Percentiles rank a stretch among this genome's conserved stretches.
Evolutionary conservation across 2,797 vertebrate genomes (phyloP).

Genomic region (Poeciliopsis presidionis): DNA sequence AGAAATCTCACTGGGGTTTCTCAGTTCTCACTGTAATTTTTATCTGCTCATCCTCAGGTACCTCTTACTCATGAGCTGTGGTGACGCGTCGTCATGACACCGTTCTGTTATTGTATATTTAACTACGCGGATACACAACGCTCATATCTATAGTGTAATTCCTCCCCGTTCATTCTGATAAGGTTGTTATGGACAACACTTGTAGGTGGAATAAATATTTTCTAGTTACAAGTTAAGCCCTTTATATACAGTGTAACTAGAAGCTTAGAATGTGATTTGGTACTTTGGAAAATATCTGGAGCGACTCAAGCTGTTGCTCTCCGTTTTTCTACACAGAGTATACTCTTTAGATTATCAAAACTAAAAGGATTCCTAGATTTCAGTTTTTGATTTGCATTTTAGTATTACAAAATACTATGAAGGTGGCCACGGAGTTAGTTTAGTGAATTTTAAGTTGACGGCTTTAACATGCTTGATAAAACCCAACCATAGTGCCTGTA

Average conservation of each 20-base stretch:
- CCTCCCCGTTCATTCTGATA: conserved; percentile 51
- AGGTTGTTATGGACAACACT: conserved; percentile 47
- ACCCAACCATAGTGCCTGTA: conserved; percentile 27
- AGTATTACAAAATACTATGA: conserved; percentile 48
- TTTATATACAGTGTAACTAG: conserved; percentile 58
- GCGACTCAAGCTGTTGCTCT: conserved; percentile 52
- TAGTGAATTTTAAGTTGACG: conserved; percentile 50
- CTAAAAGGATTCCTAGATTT: conserved; percentile 48
- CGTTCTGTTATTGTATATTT: conserved; percentile 49
- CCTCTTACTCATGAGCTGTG: conserved; percentile 51
- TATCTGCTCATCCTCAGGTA: conserved; percentile 55
- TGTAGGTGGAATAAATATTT: conserved; percentile 56
- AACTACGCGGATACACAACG: conserved; percentile 42
- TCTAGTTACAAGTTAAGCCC: conserved; percentile 58
- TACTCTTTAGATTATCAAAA: conserved; percentile 45
- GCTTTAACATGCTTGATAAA: conserved; percentile 35
- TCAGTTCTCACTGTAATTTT: conserved; percentile 50
- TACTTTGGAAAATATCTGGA: conserved; percentile 62
- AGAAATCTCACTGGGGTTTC: conserved; percentile 44
- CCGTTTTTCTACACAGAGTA: conserved; percentile 46
- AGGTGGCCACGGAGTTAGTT: conserved; percentile 31
- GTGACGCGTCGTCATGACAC: conserved; percentile 38
- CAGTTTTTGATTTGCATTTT: conserved; percentile 59
- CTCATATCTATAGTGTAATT: conserved; percentile 49
- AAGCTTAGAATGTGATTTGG: conserved; percentile 62